Base-by-base conservation (phyloP, 1,140 invertebrate genomes). In the Hestina assimilis region DNA sequence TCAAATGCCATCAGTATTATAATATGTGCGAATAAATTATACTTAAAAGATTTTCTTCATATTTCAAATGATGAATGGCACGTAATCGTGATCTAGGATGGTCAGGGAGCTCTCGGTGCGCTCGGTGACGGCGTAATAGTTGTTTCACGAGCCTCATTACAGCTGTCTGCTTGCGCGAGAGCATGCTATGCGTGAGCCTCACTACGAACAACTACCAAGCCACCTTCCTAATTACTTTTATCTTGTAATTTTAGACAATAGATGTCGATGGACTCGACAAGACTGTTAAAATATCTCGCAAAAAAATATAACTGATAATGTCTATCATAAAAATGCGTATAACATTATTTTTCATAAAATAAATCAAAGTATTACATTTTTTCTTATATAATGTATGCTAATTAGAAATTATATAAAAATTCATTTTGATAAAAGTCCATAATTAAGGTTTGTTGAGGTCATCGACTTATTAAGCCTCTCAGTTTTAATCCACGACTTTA, bases 401-500 rank as follows among this genome's bases (percentile, higher is more conserved):
- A n/a, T n/a, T n/a, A n/a, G n/a, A n/a, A n/a, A n/a, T n/a, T n/a
- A n/a, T n/a, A n/a, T n/a, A n/a, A n/a, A n/a, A n/a, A n/a, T n/a
- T n/a, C n/a, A n/a, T n/a, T 28, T 28, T 28, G 8, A 28, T 9
- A 28, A 2, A 28, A 28, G n/a, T 28, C n/a, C n/a, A 54, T 23
- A n/a, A 38, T 24, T 40, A 38, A 28, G 20, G 26, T 52, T 33
- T 31, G 19, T 20, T 23, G 17, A 41, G 58, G 46, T 51, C 46
- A 68, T 53, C 54, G 62, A 55, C 63, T 53, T 41, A 56, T 57
- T 63, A 58, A 65, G 68, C 63, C 69, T 73, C 53, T 52, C 40
- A 48, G 57, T 67, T 50, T 80, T 81, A 84, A 83, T 84, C 72
- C 70, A 43, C 66, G 28, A 65, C 63, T 66, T 70, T 82, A 86